A percentile compares a stretch with the other conserved stretches of the same genome.
Conservation (phyloP, 2,888 invertebrate species). For the Patella ulyssiponensis region DNA sequence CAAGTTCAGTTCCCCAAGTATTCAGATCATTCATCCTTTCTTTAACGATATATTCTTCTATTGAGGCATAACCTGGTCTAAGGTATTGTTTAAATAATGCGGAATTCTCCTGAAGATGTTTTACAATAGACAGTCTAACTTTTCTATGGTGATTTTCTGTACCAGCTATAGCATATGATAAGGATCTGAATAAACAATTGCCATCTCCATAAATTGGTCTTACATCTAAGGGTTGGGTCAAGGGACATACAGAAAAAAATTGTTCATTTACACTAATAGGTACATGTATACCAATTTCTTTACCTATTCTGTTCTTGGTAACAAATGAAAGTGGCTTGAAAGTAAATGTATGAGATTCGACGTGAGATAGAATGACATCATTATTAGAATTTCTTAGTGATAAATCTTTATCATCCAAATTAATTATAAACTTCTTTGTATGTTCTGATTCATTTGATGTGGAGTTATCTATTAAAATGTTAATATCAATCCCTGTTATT, state of each 20-base stretch:
- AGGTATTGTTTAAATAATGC: background rate
- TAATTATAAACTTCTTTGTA: no score
- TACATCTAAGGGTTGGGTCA: background rate
- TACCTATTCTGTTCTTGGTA: no score
- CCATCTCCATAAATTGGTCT: background rate
- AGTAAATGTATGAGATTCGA: no score
- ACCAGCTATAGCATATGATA: background rate
- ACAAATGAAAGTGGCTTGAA: no score
- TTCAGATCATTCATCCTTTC: background rate
- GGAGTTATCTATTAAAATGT: no score
- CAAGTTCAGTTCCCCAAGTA: conserved; percentile 3
- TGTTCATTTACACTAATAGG: no score
- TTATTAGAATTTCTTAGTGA: no score
- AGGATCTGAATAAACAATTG: background rate
- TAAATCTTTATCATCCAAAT: no score
- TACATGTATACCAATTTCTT: no score
- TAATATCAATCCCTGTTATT: background rate
- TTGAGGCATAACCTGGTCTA: background rate
- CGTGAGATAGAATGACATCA: no score
- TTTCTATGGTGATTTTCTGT: background rate
- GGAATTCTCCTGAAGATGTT: background rate
- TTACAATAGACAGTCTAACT: background rate
- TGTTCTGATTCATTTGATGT: no score
- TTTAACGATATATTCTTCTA: background rate
- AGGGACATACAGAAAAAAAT: background rate